Evolutionary conservation across 2,113 vertebrate species (phyloP).

Genomic region (Panurus biarmicus): DNA sequence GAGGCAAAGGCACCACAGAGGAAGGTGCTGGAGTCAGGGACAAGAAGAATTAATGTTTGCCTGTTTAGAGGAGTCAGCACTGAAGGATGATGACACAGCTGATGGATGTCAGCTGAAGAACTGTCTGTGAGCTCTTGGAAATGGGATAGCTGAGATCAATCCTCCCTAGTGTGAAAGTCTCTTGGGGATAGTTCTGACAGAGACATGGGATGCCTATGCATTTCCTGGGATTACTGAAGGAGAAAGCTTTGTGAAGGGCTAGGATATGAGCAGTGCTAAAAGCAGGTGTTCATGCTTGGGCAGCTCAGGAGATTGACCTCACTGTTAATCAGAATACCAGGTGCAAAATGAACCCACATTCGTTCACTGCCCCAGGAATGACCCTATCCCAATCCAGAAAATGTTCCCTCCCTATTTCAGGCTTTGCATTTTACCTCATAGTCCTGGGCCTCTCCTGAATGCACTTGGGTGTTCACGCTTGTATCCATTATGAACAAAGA

Average conservation of each 20-base stretch:
- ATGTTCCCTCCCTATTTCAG: conserved; percentile 26
- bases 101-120: neutral
- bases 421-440: conserved; percentile 19
- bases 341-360: conserved; percentile 36
- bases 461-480: conserved; percentile 7
- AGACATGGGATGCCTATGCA: neutral
- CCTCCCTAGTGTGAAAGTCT: neutral
- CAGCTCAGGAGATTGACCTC: conserved; percentile 5
- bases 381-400: conserved; percentile 51
- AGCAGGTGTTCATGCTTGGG: conserved; percentile 23
- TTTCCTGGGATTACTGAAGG: conserved; percentile 8
- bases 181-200: neutral
- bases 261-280: neutral
- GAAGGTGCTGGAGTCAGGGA: neutral
- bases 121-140: neutral
- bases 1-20: neutral
- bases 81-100: neutral
- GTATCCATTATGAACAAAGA: conserved; percentile 34
- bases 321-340: conserved; percentile 51
- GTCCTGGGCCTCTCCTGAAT: conserved; percentile 42
- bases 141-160: neutral
- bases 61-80: neutral
- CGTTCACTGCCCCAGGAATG: conserved; percentile 42
- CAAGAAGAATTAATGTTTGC: fast-evolving
- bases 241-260: neutral